Evolutionary conservation across 2,797 vertebrate species (phyloP).

Genomic region (Stomatorhinus walkeri): DNA sequence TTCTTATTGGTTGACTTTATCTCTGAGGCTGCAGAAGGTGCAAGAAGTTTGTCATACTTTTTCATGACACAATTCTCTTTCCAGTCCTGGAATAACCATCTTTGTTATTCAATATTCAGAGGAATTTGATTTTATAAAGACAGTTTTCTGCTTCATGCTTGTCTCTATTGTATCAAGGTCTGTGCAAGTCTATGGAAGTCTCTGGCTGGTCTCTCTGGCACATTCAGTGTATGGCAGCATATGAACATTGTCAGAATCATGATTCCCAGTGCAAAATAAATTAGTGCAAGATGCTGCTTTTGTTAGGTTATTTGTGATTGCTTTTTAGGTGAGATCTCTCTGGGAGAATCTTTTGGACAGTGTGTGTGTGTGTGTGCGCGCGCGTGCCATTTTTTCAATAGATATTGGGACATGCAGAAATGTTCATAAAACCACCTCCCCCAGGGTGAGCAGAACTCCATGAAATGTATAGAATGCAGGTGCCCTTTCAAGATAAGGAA

Average conservation of each 20-base stretch:
- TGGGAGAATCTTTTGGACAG: constrained; percentile 21
- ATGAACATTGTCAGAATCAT: constrained; percentile 44
- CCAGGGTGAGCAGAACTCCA: neutral
- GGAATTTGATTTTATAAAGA: neutral
- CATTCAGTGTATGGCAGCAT: neutral
- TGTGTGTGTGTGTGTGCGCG: neutral
- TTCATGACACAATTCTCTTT: neutral
- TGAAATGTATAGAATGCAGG: neutral
- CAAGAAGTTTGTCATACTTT: neutral
- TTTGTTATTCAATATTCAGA: neutral
- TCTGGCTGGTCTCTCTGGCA: neutral
- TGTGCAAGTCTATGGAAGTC: neutral
- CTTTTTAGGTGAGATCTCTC: constrained; percentile 43
- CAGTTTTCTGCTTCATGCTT: neutral
- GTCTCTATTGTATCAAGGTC: neutral
- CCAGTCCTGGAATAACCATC: neutral
- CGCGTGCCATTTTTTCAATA: neutral
- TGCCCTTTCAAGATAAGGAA: neutral
- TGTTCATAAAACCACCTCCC: neutral
- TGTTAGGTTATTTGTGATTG: constrained; percentile 46
- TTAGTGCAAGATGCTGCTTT: constrained; percentile 53
- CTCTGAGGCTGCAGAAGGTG: neutral
- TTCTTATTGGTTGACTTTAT: neutral
- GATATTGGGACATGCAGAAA: neutral
- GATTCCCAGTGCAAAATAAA: constrained; percentile 49